phyloP scores from a whole-genome alignment of 2,113 vertebrate species.

The Chaetodon trifascialis region DNA sequence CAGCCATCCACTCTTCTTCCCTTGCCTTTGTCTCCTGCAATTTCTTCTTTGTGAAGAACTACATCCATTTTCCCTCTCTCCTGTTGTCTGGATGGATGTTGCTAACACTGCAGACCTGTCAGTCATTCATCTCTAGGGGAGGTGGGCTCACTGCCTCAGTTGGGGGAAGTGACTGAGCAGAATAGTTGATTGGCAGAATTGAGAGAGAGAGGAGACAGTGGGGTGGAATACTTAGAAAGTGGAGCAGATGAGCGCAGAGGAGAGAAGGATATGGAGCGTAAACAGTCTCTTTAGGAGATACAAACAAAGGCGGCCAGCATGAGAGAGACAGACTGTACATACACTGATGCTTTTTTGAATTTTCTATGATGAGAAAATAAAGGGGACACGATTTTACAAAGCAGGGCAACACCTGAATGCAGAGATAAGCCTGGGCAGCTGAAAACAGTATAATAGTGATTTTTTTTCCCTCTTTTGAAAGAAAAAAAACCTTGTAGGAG shows the following conservation, averaged over 20 bases:
- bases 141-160: constrained; percentile 64
- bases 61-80: constrained; percentile 35
- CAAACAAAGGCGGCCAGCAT: constrained; percentile 61
- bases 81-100: constrained; percentile 67
- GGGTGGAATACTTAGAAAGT: constrained; percentile 67
- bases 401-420: constrained; percentile 43
- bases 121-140: constrained; percentile 76
- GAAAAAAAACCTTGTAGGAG: constrained; percentile 3
- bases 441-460: constrained; percentile 3
- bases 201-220: constrained; percentile 60
- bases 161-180: constrained; percentile 69
- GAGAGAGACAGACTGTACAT: constrained; percentile 22
- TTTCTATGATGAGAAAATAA: constrained; percentile 31
- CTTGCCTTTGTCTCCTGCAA: constrained; percentile 30
- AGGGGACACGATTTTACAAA: constrained; percentile 26
- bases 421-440: constrained; percentile 36
- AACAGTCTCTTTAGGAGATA: constrained; percentile 69
- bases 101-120: constrained; percentile 79
- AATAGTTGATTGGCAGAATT: constrained; percentile 73
- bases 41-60: constrained; percentile 53
- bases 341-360: constrained; percentile 20
- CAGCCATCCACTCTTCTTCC: background rate
- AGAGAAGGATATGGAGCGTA: constrained; percentile 56
- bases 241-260: constrained; percentile 66
- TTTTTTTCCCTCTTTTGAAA: background rate